A percentile compares a stretch with the other conserved stretches of the same genome.
These are phyloP conservation scores for Teleiodes luculella DNA, from an alignment of 2,888 invertebrate species.

Conservation along the genomic window DNA sequence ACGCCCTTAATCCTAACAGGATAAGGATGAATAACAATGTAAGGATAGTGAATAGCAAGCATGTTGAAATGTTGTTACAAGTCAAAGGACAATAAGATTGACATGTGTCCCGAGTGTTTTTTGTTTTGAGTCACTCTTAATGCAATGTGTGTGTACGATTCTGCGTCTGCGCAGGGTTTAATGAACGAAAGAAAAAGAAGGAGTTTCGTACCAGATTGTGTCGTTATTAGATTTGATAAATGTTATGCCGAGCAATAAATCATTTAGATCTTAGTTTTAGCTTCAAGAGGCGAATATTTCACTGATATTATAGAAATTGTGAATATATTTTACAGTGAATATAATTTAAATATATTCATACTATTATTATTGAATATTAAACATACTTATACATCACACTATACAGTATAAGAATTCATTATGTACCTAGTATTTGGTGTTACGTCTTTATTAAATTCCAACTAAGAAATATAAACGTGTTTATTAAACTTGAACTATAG, in stretches of 20 bases:
- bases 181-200: conserved; percentile 37
- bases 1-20: neutral
- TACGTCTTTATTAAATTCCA: too few species aligned
- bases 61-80: conserved; percentile 20
- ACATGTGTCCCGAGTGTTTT: conserved; percentile 49
- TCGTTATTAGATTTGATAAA: conserved; percentile 19
- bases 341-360: too few species aligned
- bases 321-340: too few species aligned
- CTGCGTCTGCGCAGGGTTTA: conserved; percentile 42
- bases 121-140: conserved; percentile 49
- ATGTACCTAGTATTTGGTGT: too few species aligned
- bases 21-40: neutral
- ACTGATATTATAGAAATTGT: too few species aligned
- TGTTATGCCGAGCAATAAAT: neutral
- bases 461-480: too few species aligned
- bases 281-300: too few species aligned
- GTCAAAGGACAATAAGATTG: conserved; percentile 48
- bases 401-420: too few species aligned
- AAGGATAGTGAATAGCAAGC: neutral
- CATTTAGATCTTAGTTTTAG: too few species aligned
- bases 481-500: too few species aligned
- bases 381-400: too few species aligned
- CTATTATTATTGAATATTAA: too few species aligned
- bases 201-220: conserved; percentile 32
- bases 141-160: conserved; percentile 41